Conservation (phyloP, 2,888 invertebrate genomes). For the Dasysyrphus albostriatus region DNA sequence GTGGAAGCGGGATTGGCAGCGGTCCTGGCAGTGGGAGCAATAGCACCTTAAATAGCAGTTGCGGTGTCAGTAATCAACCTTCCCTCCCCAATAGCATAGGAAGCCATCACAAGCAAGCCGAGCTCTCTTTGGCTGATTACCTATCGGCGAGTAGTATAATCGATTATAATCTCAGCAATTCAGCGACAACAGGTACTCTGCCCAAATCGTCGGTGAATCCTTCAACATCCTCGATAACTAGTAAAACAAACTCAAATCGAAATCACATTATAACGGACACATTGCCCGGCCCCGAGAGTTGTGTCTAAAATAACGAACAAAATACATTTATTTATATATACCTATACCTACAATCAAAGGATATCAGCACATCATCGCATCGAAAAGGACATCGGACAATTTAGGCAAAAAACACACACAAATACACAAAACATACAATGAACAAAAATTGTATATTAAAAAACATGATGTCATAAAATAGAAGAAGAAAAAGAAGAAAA, state of each 20-base stretch:
- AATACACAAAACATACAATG: constrained; percentile 16
- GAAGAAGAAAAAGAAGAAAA: constrained; percentile 25
- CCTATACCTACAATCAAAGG: constrained; percentile 30
- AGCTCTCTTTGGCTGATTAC: constrained; percentile 82
- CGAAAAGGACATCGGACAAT: constrained; percentile 74
- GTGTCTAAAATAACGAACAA: constrained; percentile 86
- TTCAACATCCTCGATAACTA: constrained; percentile 79
- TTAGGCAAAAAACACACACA: constrained; percentile 15
- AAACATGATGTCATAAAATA: constrained; percentile 39
- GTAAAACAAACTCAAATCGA: constrained; percentile 85
- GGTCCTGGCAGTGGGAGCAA: constrained; percentile 77
- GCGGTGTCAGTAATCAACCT: constrained; percentile 66
- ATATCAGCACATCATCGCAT: constrained; percentile 68
- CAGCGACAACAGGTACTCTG: constrained; percentile 78
- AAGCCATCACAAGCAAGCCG: constrained; percentile 75
- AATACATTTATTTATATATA: constrained; percentile 10
- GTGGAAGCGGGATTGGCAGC: constrained; percentile 74
- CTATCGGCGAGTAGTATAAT: constrained; percentile 82
- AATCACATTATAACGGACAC: constrained; percentile 93
- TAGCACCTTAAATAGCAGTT: constrained; percentile 78
- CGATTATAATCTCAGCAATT: constrained; percentile 82
- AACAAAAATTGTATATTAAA: constrained; percentile 15
- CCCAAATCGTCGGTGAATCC: constrained; percentile 70
- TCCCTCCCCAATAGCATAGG: constrained; percentile 72
- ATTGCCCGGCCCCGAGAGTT: constrained; percentile 94